These are phyloP conservation scores for Parapsyche elsis DNA, from an alignment of 1,140 invertebrate species.

Conservation along the genomic window DNA sequence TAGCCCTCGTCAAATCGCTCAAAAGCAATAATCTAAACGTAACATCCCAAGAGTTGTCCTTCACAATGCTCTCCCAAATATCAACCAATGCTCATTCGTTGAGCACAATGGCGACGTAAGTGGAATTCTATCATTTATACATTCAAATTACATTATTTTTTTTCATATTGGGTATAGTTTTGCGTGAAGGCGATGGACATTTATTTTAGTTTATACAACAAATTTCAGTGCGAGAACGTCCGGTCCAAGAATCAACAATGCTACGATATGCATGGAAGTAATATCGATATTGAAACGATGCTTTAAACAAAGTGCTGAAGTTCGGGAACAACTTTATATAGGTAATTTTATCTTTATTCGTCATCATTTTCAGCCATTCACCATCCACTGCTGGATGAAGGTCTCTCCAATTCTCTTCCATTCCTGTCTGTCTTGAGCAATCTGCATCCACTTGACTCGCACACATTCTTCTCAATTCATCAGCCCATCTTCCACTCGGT, in stretches of 20 bases:
- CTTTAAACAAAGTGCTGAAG: constrained; percentile 67
- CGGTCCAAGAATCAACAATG: constrained; percentile 58
- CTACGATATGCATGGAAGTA: constrained; percentile 67
- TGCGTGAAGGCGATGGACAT: no score
- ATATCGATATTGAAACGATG: constrained; percentile 67
- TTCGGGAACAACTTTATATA: constrained; percentile 65
- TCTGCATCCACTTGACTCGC: no score
- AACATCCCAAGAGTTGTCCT: constrained; percentile 47
- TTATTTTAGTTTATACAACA: no score
- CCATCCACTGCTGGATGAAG: no score
- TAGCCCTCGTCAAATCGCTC: constrained; percentile 67
- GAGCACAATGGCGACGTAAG: constrained; percentile 13
- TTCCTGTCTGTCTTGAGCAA: no score
- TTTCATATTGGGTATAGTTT: no score
- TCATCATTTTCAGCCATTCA: no score
- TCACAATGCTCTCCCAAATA: constrained; percentile 62
- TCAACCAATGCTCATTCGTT: constrained; percentile 57
- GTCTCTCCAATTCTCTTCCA: no score
- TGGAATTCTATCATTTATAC: neutral
- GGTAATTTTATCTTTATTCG: constrained; percentile 59
- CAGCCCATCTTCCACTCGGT: no score
- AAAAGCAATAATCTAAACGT: constrained; percentile 56
- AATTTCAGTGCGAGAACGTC: neutral
- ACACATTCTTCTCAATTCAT: no score
- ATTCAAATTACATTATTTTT: no score